Conservation (phyloP, 2,113 vertebrate genomes). For the Furnarius figulus region DNA sequence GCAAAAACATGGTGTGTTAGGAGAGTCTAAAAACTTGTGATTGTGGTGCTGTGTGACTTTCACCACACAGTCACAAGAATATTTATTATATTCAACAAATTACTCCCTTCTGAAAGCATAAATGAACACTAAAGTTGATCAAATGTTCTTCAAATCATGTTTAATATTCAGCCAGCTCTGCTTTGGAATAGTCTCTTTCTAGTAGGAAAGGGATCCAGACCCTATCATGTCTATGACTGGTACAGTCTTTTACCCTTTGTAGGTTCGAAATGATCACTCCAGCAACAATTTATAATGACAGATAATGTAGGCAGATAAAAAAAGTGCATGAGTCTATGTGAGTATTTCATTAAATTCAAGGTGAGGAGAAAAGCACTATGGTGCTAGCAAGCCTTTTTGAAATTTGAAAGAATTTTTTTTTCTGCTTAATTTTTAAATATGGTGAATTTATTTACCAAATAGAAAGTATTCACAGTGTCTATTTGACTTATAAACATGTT, state of each 20-base stretch:
- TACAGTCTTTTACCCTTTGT: not conserved
- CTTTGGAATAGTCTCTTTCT: not conserved
- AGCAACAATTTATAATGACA: not conserved
- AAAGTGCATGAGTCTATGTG: accelerated
- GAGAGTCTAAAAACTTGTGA: not conserved
- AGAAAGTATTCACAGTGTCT: not conserved
- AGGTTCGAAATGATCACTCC: not conserved
- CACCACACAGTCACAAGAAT: not conserved
- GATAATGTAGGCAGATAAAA: not conserved
- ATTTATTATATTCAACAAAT: not conserved
- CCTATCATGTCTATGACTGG: not conserved
- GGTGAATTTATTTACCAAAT: slow-evolving; percentile 12
- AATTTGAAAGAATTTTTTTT: not conserved
- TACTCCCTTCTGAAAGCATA: not conserved
- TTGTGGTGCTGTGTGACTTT: not conserved
- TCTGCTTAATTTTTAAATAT: not conserved
- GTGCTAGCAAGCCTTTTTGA: not conserved
- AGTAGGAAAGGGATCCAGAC: not conserved
- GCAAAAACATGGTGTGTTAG: not conserved
- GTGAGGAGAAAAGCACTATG: not conserved
- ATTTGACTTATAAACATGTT: not conserved
- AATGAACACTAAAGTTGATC: not conserved
- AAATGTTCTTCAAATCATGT: not conserved
- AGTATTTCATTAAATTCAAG: not conserved
- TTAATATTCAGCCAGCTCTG: not conserved